Conservation (phyloP, 2,888 invertebrate genomes). For the Tachina fera region DNA sequence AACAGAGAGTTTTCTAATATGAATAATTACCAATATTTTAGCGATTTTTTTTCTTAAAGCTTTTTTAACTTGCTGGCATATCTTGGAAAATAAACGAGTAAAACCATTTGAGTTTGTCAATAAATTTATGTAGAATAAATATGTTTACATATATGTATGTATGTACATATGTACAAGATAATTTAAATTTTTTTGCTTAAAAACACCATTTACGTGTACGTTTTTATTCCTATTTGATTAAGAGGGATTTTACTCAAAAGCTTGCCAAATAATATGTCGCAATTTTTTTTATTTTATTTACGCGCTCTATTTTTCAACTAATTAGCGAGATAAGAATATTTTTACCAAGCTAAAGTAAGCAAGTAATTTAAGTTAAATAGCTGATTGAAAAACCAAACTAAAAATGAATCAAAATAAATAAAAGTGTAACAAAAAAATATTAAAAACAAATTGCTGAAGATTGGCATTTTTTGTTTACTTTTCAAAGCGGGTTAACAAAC, state of each 20-base stretch:
- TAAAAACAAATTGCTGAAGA: constrained; percentile 15
- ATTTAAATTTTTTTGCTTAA: too few species aligned
- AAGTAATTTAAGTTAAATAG: constrained; percentile 27
- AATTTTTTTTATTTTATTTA: too few species aligned
- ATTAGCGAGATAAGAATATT: constrained; percentile 58
- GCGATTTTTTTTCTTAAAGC: too few species aligned
- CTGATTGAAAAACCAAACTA: not conserved
- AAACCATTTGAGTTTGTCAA: too few species aligned
- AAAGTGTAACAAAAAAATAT: not conserved
- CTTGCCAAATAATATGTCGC: not conserved
- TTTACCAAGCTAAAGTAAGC: constrained; percentile 24
- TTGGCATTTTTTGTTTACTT: constrained; percentile 12
- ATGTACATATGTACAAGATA: too few species aligned
- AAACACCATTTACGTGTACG: not conserved
- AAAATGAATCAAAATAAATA: not conserved
- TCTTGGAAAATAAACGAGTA: too few species aligned
- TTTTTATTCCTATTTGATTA: not conserved
- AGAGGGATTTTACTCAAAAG: not conserved
- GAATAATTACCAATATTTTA: too few species aligned
- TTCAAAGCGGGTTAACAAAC: constrained; percentile 66
- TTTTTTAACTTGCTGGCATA: too few species aligned
- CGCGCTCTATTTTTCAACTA: not conserved
- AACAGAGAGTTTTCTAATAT: not conserved
- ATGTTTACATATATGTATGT: too few species aligned
- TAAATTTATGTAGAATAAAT: too few species aligned